Conservation (phyloP, 2,113 vertebrate genomes). For the Mionectes macconnelli region DNA sequence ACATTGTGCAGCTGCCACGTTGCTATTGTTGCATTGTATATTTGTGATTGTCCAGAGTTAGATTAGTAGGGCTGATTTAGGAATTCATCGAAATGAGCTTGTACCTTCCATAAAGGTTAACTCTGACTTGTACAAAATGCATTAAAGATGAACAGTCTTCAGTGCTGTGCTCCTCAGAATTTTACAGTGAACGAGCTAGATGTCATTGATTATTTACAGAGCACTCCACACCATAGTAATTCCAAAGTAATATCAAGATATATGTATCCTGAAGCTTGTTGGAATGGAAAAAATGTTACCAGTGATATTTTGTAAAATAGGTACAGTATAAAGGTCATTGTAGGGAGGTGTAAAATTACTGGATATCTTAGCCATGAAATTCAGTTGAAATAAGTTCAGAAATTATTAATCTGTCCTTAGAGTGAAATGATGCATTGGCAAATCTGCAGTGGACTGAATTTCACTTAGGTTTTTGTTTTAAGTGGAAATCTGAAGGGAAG, state of each 20-base stretch:
- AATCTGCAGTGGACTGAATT: conserved; percentile 51
- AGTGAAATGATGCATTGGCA: conserved; percentile 62
- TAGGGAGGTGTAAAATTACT: conserved; percentile 58
- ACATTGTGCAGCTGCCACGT: neutral
- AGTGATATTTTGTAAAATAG: conserved; percentile 68
- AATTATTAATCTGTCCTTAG: conserved; percentile 67
- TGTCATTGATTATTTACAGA: conserved; percentile 69
- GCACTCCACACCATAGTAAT: conserved; percentile 41
- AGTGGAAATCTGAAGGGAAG: conserved; percentile 43
- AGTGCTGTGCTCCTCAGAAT: conserved; percentile 38
- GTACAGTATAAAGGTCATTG: conserved; percentile 66
- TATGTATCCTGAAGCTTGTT: conserved; percentile 58
- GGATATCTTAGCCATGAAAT: conserved; percentile 66
- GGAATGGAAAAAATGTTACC: conserved; percentile 65
- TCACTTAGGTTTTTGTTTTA: conserved; percentile 61
- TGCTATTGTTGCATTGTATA: neutral
- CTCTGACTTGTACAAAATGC: conserved; percentile 60
- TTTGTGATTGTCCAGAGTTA: conserved; percentile 21
- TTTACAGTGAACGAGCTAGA: conserved; percentile 54
- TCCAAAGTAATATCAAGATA: conserved; percentile 65
- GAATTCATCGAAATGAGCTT: conserved; percentile 32
- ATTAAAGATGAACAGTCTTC: conserved; percentile 57
- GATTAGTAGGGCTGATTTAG: conserved; percentile 23
- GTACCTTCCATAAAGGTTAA: conserved; percentile 61
- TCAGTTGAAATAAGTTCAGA: conserved; percentile 63